Base-by-base conservation (phyloP, 2,888 invertebrate species). In the Drosophila picticornis region DNA sequence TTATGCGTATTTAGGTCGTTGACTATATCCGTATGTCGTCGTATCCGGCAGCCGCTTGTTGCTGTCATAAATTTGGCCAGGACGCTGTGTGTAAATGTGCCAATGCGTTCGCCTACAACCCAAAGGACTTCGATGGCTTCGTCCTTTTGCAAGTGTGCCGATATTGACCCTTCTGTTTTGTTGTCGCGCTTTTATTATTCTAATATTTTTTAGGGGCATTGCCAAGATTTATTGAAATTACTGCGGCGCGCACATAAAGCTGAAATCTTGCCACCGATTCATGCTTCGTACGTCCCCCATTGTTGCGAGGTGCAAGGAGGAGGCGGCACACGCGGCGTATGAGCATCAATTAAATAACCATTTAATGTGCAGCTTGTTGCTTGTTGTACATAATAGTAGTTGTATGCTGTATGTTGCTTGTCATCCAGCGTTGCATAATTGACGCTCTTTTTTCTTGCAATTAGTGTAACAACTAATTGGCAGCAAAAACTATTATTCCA, bases 121-220 rank as follows among this genome's bases (percentile, higher is more conserved):
- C 36, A 16, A 51, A 70, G 76, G 38, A 69, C n/a, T 19, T 27
- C 19, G 22, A 16, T 10, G 25, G 22, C n/a, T 38, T 19, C 31
- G 19, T n/a, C 43, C 50, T 55, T 58, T 22, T 48, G 29, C 59
- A 25, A 36, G 32, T 52, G 25, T 70, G 64, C 46, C 81, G 58
- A 81, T 84, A 85, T 88, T 90, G 88, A 88, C 90, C 91, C 88
- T 90, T 90, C 88, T 91, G 88, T 73, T 90, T 83, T 83, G 74
- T 81, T 76, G 81, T 86, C 85, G 83, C 88, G 81, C 76, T 91
- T 90, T 88, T 88, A 91, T 88, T 88, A 88, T 90, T 91, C 88
- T 88, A 90, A 88, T 88, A 88, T 90, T 90, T 90, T 87, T 77
- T 74, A 68, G 63, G 73, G 84, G 66, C 73, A 86, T 83, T 89